Evolutionary conservation across 2,113 vertebrate genomes (phyloP), one percentile per base, ranked within the genome.

Genomic region (Xenopus laevis): DNA sequence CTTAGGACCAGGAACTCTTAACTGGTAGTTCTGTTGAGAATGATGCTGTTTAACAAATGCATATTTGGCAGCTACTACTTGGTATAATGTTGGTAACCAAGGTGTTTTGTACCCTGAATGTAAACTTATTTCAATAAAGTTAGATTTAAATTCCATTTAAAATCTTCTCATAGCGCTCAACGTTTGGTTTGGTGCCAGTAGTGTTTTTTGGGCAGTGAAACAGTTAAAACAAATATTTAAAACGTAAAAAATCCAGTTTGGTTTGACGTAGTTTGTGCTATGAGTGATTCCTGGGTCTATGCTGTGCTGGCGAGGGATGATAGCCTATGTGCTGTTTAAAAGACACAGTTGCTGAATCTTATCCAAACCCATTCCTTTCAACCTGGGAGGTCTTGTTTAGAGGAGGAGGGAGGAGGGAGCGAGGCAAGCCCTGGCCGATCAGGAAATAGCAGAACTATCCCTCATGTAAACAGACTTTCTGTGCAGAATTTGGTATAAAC

Each of bases 301-400:
- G 17, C 58, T 23, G 65, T 52, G 65, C 46, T 75, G 65, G 73
- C 73, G 58, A 10, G 18, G 60, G 66, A 69, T 76, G 47, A 69
- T 62, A 45, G 73, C 46, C 46, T 67, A 23, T 62, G 73, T 68
- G 65, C 61, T 40, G n/a, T 62, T 62, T 40, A 23, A 62, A 75
- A 68, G 71, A 73, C 71, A 55, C 57, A 53, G 73, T 17, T 59
- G 68, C 73, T 75, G 73, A 75, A 76, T 63, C 66, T 33, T 20
- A 21, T 62, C 66, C 73, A 68, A 62, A 63, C 15, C 46, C 66
- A 65, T 60, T 47, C 65, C 65, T 46, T 23, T 53, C 66, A 46
- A 55, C 74, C 85, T 90, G 88, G 92, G 92, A 91, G 92, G 92
- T 93, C 92, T 86, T 91, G 88, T 91, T 92, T 91, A 87, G 89